A percentile compares a stretch with the other conserved stretches of the same genome.
phyloP scores from a whole-genome alignment of 2,888 invertebrate genomes.

The Philereme transversata region DNA sequence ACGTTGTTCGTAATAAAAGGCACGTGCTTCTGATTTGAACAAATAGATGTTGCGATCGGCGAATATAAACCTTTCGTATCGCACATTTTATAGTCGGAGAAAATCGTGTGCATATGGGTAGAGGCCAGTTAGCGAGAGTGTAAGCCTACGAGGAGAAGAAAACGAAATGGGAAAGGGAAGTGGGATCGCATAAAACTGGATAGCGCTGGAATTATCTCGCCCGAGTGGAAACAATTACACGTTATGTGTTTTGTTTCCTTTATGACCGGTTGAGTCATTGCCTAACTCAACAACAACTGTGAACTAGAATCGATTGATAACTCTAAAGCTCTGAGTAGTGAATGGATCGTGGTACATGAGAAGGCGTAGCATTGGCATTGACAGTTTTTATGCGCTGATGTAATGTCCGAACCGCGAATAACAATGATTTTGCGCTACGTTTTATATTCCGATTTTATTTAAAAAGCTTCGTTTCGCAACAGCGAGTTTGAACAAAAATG shows the following conservation, averaged over 20 bases:
- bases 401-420: conserved; percentile 60
- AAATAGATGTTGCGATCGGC: conserved; percentile 66
- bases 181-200: conserved; percentile 54
- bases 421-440: conserved; percentile 50
- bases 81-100: conserved; percentile 58
- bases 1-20: conserved; percentile 56
- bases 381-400: conserved; percentile 69
- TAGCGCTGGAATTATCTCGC: conserved; percentile 46
- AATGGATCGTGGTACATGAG: conserved; percentile 50
- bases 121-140: conserved; percentile 51
- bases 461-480: conserved; percentile 63
- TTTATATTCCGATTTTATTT: conserved; percentile 68
- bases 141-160: conserved; percentile 55
- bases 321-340: conserved; percentile 44
- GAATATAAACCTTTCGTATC: conserved; percentile 60
- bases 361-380: conserved; percentile 71
- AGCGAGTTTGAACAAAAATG: conserved; percentile 54
- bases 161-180: conserved; percentile 66
- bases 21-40: conserved; percentile 62
- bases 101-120: conserved; percentile 68
- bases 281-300: conserved; percentile 10
- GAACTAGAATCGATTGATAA: conserved; percentile 30
- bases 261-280: conserved; percentile 19
- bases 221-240: conserved; percentile 46
- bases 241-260: conserved; percentile 34